Evolutionary conservation across 2,797 vertebrate genomes (phyloP).

Genomic region (Chelidonichthys spinosus): DNA sequence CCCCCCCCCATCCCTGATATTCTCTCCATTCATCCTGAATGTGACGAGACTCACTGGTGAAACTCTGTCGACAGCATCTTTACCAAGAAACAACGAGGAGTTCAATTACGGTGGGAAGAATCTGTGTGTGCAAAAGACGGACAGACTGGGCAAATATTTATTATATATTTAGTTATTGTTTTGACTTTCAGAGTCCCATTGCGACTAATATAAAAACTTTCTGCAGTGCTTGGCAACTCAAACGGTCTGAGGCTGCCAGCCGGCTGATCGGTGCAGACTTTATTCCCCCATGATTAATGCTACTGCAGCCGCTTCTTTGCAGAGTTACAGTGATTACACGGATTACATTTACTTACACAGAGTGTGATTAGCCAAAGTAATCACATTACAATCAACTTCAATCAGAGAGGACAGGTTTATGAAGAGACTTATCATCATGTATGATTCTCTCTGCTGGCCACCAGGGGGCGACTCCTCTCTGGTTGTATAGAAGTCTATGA

Average conservation of each 20-base stretch:
- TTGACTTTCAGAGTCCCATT: conserved; percentile 41
- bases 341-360: too few species aligned
- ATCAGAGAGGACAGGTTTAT: too few species aligned
- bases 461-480: too few species aligned
- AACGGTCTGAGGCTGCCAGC: conserved; percentile 32
- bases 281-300: conserved; percentile 35
- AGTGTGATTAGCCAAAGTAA: too few species aligned
- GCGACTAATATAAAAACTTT: conserved; percentile 36
- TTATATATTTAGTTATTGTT: conserved; percentile 36
- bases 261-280: conserved; percentile 29
- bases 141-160: background rate
- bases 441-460: too few species aligned
- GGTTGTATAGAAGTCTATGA: too few species aligned
- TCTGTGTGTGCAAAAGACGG: background rate
- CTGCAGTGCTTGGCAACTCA: conserved; percentile 29
- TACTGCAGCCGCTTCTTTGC: background rate
- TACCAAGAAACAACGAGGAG: conserved; percentile 13
- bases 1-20: too few species aligned
- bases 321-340: too few species aligned
- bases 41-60: conserved; percentile 28
- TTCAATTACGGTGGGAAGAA: conserved; percentile 16
- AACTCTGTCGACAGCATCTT: conserved; percentile 30
- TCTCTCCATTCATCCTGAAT: conserved; percentile 21
- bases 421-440: too few species aligned
- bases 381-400: too few species aligned